These are phyloP conservation scores for Halesus radiatus DNA, from an alignment of 1,140 invertebrate species.

Conservation along the genomic window DNA sequence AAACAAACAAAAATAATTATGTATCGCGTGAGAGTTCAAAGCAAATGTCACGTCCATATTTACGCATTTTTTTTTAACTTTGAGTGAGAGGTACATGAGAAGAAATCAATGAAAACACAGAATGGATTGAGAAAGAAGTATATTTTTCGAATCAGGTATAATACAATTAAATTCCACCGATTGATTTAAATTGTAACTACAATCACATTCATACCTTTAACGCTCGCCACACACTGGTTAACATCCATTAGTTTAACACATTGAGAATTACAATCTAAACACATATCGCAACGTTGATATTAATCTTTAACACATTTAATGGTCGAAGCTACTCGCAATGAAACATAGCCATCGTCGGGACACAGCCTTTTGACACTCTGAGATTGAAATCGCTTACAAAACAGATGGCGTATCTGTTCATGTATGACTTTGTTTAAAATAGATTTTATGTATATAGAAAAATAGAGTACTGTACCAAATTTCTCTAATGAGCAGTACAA, in stretches of 20 bases:
- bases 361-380: constrained; percentile 16
- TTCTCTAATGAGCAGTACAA: no score
- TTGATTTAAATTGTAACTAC: constrained; percentile 45
- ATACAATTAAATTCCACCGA: constrained; percentile 52
- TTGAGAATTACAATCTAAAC: background rate
- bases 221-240: no score
- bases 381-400: no score
- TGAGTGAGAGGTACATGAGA: no score
- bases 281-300: constrained; percentile 40
- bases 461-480: no score
- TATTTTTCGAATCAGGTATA: constrained; percentile 56
- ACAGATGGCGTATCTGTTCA: no score
- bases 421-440: no score
- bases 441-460: no score
- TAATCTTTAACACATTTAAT: constrained; percentile 28
- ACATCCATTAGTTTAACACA: background rate
- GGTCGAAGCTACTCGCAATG: constrained; percentile 16
- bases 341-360: background rate
- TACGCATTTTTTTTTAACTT: no score
- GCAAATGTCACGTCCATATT: no score
- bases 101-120: constrained; percentile 1
- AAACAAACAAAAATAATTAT: no score
- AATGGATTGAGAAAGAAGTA: constrained; percentile 54
- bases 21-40: no score
- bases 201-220: constrained; percentile 48